Evolutionary conservation across 2,888 invertebrate species (phyloP), one percentile per base, ranked within the genome.

Genomic region (Trissolcus japonicus): DNA sequence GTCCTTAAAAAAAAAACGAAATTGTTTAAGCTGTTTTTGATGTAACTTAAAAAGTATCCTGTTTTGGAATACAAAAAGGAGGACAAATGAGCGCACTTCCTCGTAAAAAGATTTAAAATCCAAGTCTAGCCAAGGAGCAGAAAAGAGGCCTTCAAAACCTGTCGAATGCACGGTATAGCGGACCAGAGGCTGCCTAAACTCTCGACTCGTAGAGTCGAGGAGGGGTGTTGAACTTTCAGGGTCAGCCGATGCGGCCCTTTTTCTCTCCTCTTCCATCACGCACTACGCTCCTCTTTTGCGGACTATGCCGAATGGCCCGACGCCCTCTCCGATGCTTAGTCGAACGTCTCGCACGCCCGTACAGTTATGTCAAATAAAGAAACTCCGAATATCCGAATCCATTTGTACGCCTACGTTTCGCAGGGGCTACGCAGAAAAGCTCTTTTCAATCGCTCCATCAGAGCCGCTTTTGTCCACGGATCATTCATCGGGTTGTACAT

Each of bases 151-250:
- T 55, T 60, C 54, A 59, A 65, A 63, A 75, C 53, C 75, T 69
- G 63, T 68, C 63, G 75, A 75, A 75, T 59, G 68, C 57, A 25
- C 57, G 57, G n/a, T 74, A 11, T 35, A 67, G 68, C 62, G 71
- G 54, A 74, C 76, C 14, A 46, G 81, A 53, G 59, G 60, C 55
- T 40, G 63, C 54, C 59, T 57, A 63, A 72, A 72, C 63, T 51
- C 81, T 88, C 86, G 84, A 85, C 87, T 87, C 84, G 84, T 84
- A 86, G 85, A 85, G n/a, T n/a, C n/a, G 86, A 85, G 83, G 85
- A 82, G 85, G 62, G 86, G 84, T 84, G 85, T 84, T 85, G 85
- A 83, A 88, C 87, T 88, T 88, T 87, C 88, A 87, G 87, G 88
- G 87, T 87, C 87, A 87, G 84, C 82, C 83, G 62, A 43, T 14